Percentiles rank a stretch among this genome's conserved stretches.
Evolutionary conservation across 92 coral and sea anemone species (phyloP).

Genomic region (Bergia sp.): DNA sequence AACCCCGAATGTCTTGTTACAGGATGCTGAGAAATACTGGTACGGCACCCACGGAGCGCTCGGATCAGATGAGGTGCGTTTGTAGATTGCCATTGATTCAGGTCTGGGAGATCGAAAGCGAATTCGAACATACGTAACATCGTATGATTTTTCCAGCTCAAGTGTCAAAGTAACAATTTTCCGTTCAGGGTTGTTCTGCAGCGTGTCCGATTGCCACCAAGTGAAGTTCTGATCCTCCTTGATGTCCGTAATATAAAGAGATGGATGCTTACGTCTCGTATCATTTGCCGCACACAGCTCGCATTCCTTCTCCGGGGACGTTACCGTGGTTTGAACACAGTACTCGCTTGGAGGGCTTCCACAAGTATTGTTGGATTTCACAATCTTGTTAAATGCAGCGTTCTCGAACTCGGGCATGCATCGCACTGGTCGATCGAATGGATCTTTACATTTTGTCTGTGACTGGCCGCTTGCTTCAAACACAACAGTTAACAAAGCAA

Average conservation of each 20-base stretch:
- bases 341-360: slow-evolving; percentile 84
- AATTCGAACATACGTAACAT: slow-evolving; percentile 90
- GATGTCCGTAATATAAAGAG: slow-evolving; percentile 87
- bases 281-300: slow-evolving; percentile 71
- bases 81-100: slow-evolving; percentile 96
- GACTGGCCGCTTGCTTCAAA: slow-evolving; percentile 42
- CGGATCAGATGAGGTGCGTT: slow-evolving; percentile 72
- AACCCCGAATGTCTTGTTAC: slow-evolving; percentile 72
- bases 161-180: slow-evolving; percentile 78
- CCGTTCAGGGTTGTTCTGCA: slow-evolving; percentile 61
- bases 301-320: slow-evolving; percentile 82
- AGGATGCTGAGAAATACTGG: slow-evolving; percentile 87
- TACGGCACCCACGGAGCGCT: slow-evolving; percentile 90
- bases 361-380: slow-evolving; percentile 90
- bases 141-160: slow-evolving; percentile 94
- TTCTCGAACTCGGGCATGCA: slow-evolving; percentile 97
- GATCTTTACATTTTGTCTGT: slow-evolving; percentile 64
- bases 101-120: slow-evolving; percentile 97
- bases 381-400: slow-evolving; percentile 83
- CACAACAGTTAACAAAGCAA: slow-evolving; percentile 14
- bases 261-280: slow-evolving; percentile 62
- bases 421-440: slow-evolving; percentile 62
- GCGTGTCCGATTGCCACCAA: slow-evolving; percentile 98
- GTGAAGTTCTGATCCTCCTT: slow-evolving; percentile 91
- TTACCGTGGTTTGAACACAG: slow-evolving; percentile 90